Evolutionary conservation across 1,140 invertebrate genomes (phyloP).

Genomic region (Orius insidiosus): DNA sequence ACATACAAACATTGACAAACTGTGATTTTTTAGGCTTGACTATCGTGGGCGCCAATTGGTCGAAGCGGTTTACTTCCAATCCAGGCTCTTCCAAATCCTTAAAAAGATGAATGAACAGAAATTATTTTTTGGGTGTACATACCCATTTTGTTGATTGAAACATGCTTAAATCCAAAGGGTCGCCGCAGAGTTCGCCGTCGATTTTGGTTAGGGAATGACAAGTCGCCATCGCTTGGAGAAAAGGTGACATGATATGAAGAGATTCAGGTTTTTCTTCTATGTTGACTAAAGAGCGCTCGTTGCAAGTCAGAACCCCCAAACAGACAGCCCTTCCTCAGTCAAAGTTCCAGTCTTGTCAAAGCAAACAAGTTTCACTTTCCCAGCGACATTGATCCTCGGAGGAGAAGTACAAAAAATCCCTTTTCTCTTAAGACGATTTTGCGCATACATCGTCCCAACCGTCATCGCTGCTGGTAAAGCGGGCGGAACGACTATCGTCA

Average conservation of each 20-base stretch:
- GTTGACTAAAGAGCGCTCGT: constrained; percentile 22
- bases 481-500: constrained; percentile 88
- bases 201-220: constrained; percentile 68
- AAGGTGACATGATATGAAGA: constrained; percentile 29
- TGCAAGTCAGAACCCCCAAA: constrained; percentile 65
- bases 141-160: constrained; percentile 66
- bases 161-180: constrained; percentile 72
- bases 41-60: constrained; percentile 67
- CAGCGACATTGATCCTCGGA: constrained; percentile 66
- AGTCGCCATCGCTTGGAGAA: constrained; percentile 44
- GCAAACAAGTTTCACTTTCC: constrained; percentile 78
- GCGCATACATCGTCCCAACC: constrained; percentile 65
- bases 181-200: constrained; percentile 52
- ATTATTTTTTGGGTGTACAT: not conserved
- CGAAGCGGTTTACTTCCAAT: constrained; percentile 59
- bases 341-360: constrained; percentile 95
- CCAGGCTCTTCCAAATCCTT: constrained; percentile 70
- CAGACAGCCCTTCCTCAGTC: constrained; percentile 84
- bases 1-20: constrained; percentile 8
- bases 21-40: constrained; percentile 40
- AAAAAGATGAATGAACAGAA: not conserved
- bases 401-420: constrained; percentile 82
- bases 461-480: constrained; percentile 86
- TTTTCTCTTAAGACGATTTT: constrained; percentile 54
- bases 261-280: constrained; percentile 24